Percentiles rank a stretch among this genome's conserved stretches.
Evolutionary conservation across 2,797 vertebrate species (phyloP).

Genomic region (Chaunax sp.): DNA sequence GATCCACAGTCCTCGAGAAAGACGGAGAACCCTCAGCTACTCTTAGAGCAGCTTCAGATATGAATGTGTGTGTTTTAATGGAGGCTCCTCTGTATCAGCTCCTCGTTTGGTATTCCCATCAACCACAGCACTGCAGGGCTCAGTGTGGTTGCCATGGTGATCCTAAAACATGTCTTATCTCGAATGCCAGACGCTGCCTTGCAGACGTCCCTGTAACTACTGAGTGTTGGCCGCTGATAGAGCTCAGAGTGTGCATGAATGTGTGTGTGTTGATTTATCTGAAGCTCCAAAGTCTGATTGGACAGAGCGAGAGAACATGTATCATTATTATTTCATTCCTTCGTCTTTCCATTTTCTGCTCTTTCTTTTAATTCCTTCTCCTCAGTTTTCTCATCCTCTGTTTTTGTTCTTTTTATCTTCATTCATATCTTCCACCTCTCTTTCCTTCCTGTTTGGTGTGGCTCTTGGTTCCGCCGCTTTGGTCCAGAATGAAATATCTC

Average conservation of each 20-base stretch:
- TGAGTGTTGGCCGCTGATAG: constrained; percentile 18
- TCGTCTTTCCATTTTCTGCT: too few species aligned
- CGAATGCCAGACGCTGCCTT: constrained; percentile 43
- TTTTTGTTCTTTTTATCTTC: neutral
- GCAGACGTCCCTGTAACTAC: constrained; percentile 6
- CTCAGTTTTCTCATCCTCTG: too few species aligned
- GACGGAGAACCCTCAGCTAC: too few species aligned
- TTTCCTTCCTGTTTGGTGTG: too few species aligned
- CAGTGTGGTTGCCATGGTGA: constrained; percentile 54
- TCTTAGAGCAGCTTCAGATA: neutral
- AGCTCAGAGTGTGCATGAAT: constrained; percentile 13
- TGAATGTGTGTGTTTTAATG: neutral
- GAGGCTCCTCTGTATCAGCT: neutral
- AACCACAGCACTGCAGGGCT: constrained; percentile 20
- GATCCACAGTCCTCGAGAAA: neutral
- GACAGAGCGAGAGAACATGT: constrained; percentile 6
- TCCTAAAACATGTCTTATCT: constrained; percentile 54
- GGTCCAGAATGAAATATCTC: too few species aligned
- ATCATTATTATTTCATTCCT: constrained; percentile 13
- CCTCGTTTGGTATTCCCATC: constrained; percentile 33
- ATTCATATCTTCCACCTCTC: too few species aligned
- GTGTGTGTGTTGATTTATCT: constrained; percentile 23
- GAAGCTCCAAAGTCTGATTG: constrained; percentile 23
- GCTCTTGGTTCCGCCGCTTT: too few species aligned
- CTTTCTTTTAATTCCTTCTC: too few species aligned